Conservation (phyloP, 2,797 vertebrate species). For the Microctenopoma stevenorrisi region DNA sequence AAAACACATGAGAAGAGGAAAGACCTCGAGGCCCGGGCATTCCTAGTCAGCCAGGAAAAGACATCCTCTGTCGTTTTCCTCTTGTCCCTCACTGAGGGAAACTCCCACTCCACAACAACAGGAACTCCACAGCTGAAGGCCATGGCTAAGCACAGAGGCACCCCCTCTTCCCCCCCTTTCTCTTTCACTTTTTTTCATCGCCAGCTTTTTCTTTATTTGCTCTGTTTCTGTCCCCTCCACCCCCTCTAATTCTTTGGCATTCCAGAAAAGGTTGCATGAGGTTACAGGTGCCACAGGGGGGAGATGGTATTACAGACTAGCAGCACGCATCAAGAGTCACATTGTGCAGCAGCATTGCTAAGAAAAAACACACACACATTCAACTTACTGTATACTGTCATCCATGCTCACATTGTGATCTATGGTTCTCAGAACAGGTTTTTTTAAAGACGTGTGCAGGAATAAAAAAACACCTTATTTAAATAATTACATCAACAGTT, state of each 20-base stretch:
- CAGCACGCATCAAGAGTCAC: not conserved
- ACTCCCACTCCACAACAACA: slow-evolving; percentile 77
- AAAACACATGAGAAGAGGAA: slow-evolving; percentile 44
- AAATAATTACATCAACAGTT: too few species aligned
- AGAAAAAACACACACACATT: not conserved
- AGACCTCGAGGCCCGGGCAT: slow-evolving; percentile 62
- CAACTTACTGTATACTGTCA: not conserved
- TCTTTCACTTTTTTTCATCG: slow-evolving; percentile 49
- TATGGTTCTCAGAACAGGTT: slow-evolving; percentile 6
- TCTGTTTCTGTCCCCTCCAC: slow-evolving; percentile 29
- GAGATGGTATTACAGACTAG: slow-evolving; percentile 17
- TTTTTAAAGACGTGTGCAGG: not conserved
- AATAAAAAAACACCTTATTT: not conserved
- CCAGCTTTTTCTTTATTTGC: slow-evolving; percentile 58
- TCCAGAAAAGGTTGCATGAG: slow-evolving; percentile 37
- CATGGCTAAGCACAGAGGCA: slow-evolving; percentile 46
- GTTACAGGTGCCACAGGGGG: slow-evolving; percentile 61
- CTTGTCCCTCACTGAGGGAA: slow-evolving; percentile 63
- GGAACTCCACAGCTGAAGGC: slow-evolving; percentile 76
- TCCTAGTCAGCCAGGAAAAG: slow-evolving; percentile 77
- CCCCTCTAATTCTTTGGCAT: slow-evolving; percentile 21
- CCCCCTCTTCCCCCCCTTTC: not conserved
- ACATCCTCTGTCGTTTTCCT: slow-evolving; percentile 80
- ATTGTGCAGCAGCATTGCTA: slow-evolving; percentile 11
- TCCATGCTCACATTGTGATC: slow-evolving; percentile 18